phyloP scores from a whole-genome alignment of 1,140 invertebrate species.

The Brachionus manjavacas region DNA sequence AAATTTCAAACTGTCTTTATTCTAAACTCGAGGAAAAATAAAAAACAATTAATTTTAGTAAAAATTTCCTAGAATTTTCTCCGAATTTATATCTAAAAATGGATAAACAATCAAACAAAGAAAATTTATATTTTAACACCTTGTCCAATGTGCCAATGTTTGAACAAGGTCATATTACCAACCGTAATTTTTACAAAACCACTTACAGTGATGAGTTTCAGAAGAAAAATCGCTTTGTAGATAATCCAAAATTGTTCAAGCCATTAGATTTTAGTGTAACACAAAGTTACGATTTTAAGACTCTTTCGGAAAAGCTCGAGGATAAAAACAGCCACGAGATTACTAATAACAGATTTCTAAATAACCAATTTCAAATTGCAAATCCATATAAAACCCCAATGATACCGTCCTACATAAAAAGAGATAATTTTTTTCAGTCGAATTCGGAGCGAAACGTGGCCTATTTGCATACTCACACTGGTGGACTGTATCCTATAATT shows the following conservation, averaged over 20 bases:
- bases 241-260: slow-evolving; percentile 12
- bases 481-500: not conserved
- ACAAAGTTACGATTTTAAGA: slow-evolving; percentile 37
- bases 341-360: not conserved
- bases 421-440: slow-evolving; percentile 32
- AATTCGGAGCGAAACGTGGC: slow-evolving; percentile 30
- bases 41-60: not conserved
- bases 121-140: slow-evolving; percentile 33
- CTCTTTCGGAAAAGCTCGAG: not conserved
- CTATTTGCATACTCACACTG: slow-evolving; percentile 26
- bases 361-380: not conserved
- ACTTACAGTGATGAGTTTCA: slow-evolving; percentile 17
- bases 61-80: not conserved
- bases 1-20: not conserved
- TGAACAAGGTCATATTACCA: slow-evolving; percentile 20
- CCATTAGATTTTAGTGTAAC: slow-evolving; percentile 12
- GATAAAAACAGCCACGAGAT: not conserved
- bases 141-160: slow-evolving; percentile 39
- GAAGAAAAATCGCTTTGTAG: not conserved
- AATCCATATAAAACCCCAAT: not conserved
- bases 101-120: slow-evolving; percentile 10
- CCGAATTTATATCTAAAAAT: not conserved
- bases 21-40: not conserved
- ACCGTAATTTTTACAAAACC: slow-evolving; percentile 29
- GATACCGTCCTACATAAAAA: slow-evolving; percentile 27